Percentiles rank a stretch among this genome's conserved stretches.
Evolutionary conservation across 2,888 invertebrate genomes (phyloP).

Genomic region (Brachyptera risi): DNA sequence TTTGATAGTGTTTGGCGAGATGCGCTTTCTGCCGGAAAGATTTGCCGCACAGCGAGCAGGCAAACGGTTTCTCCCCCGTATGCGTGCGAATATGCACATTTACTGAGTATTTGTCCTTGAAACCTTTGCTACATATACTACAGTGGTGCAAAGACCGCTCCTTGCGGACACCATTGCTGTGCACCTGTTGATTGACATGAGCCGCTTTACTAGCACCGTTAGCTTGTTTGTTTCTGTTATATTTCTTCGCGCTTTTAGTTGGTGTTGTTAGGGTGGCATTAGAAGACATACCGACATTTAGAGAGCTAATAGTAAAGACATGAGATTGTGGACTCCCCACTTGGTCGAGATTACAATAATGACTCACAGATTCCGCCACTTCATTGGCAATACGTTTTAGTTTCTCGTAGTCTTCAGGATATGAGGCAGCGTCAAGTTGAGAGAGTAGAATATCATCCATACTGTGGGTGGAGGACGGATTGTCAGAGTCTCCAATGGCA

Average conservation of each 20-base stretch:
- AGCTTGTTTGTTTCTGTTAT: constrained; percentile 43
- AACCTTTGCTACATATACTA: constrained; percentile 89
- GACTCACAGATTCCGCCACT: constrained; percentile 64
- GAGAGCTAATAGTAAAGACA: too few species aligned
- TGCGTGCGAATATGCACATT: constrained; percentile 97
- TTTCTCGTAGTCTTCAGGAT: constrained; percentile 80
- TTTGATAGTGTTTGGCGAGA: constrained; percentile 88
- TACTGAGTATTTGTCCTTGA: constrained; percentile 95
- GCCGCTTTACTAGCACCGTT: constrained; percentile 26
- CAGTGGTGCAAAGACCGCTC: constrained; percentile 88
- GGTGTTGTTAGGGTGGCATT: constrained; percentile 51
- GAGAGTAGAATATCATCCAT: constrained; percentile 68
- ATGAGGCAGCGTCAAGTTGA: constrained; percentile 59
- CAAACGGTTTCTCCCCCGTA: constrained; percentile 96
- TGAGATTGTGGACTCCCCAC: constrained; percentile 15
- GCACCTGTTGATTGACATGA: neutral
- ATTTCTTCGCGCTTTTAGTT: constrained; percentile 53
- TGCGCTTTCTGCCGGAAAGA: constrained; percentile 90
- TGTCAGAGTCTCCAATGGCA: neutral
- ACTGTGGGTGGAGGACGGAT: constrained; percentile 50
- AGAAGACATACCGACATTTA: constrained; percentile 41
- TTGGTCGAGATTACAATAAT: constrained; percentile 34
- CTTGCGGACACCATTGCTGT: constrained; percentile 60
- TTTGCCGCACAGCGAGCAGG: constrained; percentile 90
- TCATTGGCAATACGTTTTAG: constrained; percentile 79